Base-by-base conservation (phyloP, 2,113 vertebrate species). In the Vidua chalybeata region DNA sequence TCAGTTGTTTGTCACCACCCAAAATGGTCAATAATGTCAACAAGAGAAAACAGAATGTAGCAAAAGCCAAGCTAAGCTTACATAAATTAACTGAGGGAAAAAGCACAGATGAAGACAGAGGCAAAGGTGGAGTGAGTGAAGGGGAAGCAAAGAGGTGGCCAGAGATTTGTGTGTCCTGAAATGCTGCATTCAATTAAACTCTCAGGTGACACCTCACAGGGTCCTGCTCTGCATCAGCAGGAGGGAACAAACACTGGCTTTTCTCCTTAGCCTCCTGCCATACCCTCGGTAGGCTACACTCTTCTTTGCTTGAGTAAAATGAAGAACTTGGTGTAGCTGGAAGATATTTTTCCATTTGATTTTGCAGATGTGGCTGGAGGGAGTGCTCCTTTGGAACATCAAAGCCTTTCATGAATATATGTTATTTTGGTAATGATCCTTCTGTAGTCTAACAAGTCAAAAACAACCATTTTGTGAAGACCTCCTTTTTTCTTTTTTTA, bases 11-110 rank as follows among this genome's bases (percentile, higher is more conserved):
- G 37, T 69, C 88, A 92, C 76, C 69, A 87, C 83, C 75, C 63
- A 85, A 93, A 92, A 62, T 24, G 43, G 72, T 90, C 92, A 93
- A 91, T 96, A 95, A 86, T 46, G 35, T 62, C 85, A 88, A 85
- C 78, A 78, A 35, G 49, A 37, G 46, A 59, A 94, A 88, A 54
- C 0, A 85, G 82, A 86, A 92, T 2, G 3, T 9, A 46, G 72
- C 88, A 83, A 84, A 88, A 90, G 51, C 75, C 75, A 90, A 56
- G 64, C 46, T 58, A 41, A 69, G 39, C 59, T 64, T 43, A 46
- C 68, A 77, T 86, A 83, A 92, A 94, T 88, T 77, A 83, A 33
- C 31, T 7, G 55, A 86, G 37, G 45, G 9, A 73, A 73, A 81
- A 83, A 80, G 46, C 55, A 33, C 37, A n/a, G 62, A 19, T 4